Percentiles rank a stretch among this genome's conserved stretches.
These are phyloP conservation scores for Xylocopa sonorina DNA, from an alignment of 1,140 invertebrate genomes.

Conservation along the genomic window DNA sequence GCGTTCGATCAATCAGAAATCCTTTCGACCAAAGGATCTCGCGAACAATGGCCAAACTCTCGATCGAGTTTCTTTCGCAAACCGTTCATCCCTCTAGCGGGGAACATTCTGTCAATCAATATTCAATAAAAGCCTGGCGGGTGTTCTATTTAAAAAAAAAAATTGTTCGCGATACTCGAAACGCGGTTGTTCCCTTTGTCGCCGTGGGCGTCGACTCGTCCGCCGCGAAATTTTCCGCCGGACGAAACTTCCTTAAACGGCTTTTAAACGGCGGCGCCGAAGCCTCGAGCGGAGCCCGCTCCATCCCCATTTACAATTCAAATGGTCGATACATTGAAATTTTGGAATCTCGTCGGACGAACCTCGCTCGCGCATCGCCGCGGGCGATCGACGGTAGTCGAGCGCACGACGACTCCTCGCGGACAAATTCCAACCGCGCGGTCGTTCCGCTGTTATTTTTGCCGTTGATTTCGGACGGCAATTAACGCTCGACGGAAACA, in stretches of 20 bases:
- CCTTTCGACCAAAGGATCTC: too few relatives aligned
- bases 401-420: neutral
- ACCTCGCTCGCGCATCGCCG: slow-evolving; percentile 49
- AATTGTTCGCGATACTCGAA: neutral
- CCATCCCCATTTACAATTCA: slow-evolving; percentile 74
- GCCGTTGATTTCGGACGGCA: neutral
- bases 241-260: slow-evolving; percentile 65
- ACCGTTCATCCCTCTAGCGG: neutral
- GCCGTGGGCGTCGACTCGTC: too few relatives aligned
- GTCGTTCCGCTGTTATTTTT: slow-evolving; percentile 25
- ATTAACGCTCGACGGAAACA: slow-evolving; percentile 27
- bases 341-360: slow-evolving; percentile 66
- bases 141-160: neutral
- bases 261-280: slow-evolving; percentile 60
- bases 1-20: too few relatives aligned
- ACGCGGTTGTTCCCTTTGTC: slow-evolving; percentile 6
- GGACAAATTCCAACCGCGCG: slow-evolving; percentile 30
- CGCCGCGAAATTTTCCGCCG: slow-evolving; percentile 25
- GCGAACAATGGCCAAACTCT: too few relatives aligned
- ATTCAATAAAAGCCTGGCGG: neutral
- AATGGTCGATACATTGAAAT: slow-evolving; percentile 74
- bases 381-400: neutral
- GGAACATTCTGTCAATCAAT: neutral
- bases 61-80: neutral
- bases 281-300: slow-evolving; percentile 28